Percentiles rank a stretch among this genome's conserved stretches.
These are phyloP conservation scores for Panonychus citri DNA, from an alignment of 1,140 invertebrate species.

Conservation along the genomic window DNA sequence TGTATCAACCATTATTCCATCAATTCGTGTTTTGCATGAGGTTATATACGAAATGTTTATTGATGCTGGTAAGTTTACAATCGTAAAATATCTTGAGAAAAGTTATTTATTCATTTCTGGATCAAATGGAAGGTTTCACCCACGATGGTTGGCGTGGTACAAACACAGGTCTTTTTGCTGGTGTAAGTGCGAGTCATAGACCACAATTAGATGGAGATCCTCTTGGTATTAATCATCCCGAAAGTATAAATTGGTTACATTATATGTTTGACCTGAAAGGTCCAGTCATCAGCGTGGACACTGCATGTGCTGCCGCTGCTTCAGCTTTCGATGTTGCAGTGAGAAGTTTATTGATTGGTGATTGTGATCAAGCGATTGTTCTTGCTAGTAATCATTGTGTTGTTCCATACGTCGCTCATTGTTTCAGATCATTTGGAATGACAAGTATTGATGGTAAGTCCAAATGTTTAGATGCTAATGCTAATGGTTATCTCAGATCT, in stretches of 20 bases:
- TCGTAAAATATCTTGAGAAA: neutral
- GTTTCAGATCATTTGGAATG: neutral
- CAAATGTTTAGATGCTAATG: conserved; percentile 4
- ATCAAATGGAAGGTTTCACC: conserved; percentile 10
- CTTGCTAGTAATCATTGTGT: neutral
- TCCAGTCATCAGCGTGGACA: conserved; percentile 76
- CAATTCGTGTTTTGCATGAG: neutral
- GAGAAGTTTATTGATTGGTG: conserved; percentile 22
- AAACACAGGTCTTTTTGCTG: conserved; percentile 72
- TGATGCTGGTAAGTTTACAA: neutral
- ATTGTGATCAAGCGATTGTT: neutral
- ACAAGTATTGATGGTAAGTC: neutral
- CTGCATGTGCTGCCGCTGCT: conserved; percentile 55
- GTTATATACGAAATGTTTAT: neutral
- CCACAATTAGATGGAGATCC: neutral
- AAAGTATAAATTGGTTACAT: neutral
- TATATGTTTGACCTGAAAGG: conserved; percentile 38
- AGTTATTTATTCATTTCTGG: neutral
- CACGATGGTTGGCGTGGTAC: conserved; percentile 25
- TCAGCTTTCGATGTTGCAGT: conserved; percentile 54
- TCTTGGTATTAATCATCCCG: neutral
- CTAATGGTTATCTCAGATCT: conserved; percentile 4
- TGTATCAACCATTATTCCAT: neutral
- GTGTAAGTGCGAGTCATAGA: conserved; percentile 25
- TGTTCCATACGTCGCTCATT: neutral